phyloP scores from a whole-genome alignment of 2,888 invertebrate genomes.

The Odontocolon sp. region DNA sequence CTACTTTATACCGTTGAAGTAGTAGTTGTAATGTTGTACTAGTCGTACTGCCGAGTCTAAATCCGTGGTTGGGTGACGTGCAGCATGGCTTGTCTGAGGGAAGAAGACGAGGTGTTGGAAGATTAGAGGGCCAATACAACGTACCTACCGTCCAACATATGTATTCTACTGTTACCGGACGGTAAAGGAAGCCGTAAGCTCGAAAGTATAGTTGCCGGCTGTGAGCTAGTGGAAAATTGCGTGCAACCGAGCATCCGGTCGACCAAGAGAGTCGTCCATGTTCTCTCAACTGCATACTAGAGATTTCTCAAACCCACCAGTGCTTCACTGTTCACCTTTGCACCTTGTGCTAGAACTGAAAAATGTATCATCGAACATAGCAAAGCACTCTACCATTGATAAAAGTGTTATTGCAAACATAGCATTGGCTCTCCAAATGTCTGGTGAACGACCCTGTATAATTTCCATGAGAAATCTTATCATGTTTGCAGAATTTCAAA shows the following conservation, averaged over 20 bases:
- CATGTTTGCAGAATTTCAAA: no score
- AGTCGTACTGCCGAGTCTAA: constrained; percentile 5
- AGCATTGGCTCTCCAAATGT: no score
- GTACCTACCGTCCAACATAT: constrained; percentile 1
- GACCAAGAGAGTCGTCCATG: not conserved
- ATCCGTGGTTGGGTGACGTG: constrained; percentile 11
- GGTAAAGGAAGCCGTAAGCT: constrained; percentile 38
- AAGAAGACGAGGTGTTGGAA: constrained; percentile 49
- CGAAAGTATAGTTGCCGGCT: constrained; percentile 15
- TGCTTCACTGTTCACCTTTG: not conserved
- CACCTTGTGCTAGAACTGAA: no score
- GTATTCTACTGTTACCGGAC: constrained; percentile 17
- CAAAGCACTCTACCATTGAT: no score
- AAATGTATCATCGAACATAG: no score
- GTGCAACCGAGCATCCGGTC: constrained; percentile 54
- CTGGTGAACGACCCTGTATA: no score
- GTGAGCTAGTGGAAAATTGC: constrained; percentile 71
- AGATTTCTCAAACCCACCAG: constrained; percentile 6
- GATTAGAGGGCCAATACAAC: constrained; percentile 47
- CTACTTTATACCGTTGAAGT: constrained; percentile 29
- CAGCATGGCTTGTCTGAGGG: constrained; percentile 34
- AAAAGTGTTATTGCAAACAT: no score
- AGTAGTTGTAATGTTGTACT: constrained; percentile 3
- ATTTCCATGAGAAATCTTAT: no score
- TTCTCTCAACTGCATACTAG: constrained; percentile 3